A percentile compares a stretch with the other conserved stretches of the same genome.
Conservation (phyloP, 2,888 invertebrate species). For the Harpagoxenus sublaevis region DNA sequence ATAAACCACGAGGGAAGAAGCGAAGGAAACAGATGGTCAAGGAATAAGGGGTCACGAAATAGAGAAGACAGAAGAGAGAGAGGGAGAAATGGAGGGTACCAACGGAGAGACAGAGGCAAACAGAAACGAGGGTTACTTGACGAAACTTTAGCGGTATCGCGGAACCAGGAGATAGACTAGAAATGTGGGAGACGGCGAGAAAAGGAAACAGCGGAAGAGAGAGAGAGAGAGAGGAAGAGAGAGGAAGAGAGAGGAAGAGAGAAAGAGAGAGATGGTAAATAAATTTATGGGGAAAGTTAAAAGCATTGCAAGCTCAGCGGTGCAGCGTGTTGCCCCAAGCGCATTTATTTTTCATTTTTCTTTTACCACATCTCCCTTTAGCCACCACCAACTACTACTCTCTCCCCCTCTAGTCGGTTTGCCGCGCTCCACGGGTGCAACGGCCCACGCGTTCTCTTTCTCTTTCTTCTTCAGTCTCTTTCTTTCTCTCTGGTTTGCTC, state of each 20-base stretch:
- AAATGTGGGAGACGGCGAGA: conserved; percentile 23
- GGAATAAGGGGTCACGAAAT: conserved; percentile 54
- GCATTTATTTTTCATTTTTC: conserved; percentile 77
- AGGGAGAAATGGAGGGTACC: conserved; percentile 28
- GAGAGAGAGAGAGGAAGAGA: conserved; percentile 18
- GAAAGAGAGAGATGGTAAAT: conserved; percentile 75
- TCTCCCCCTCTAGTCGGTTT: conserved; percentile 22
- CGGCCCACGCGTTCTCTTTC: conserved; percentile 40
- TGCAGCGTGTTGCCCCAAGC: conserved; percentile 75
- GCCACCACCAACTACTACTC: conserved; percentile 17
- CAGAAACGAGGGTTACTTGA: conserved; percentile 74
- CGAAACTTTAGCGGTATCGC: conserved; percentile 82
- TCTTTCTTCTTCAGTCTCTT: neutral
- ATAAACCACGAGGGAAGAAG: conserved; percentile 24
- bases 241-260: conserved; percentile 33
- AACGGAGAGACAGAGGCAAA: conserved; percentile 58
- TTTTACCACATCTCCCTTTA: conserved; percentile 51
- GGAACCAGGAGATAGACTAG: conserved; percentile 48
- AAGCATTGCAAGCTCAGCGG: conserved; percentile 81
- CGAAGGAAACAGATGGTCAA: conserved; percentile 61
- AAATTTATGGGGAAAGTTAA: conserved; percentile 85
- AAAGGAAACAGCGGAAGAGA: conserved; percentile 5
- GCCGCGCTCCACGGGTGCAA: conserved; percentile 28
- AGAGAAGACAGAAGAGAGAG: conserved; percentile 12
- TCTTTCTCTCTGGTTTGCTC: conserved; percentile 11